phyloP scores from a whole-genome alignment of 2,797 vertebrate species.

The Heliangelus exortis region DNA sequence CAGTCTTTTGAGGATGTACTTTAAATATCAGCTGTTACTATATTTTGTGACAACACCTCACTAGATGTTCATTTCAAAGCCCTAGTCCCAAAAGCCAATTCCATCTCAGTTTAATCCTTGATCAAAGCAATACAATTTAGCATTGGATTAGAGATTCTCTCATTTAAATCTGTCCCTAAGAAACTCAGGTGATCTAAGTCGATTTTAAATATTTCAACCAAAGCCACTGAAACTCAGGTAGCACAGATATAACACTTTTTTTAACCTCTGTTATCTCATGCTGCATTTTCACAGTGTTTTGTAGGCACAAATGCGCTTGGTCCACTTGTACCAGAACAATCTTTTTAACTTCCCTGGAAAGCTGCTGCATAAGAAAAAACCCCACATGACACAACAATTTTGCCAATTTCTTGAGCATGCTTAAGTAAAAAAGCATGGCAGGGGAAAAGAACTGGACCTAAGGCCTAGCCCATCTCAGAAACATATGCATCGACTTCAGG shows the following conservation, averaged over 20 bases:
- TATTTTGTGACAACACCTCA: neutral
- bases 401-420: neutral
- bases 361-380: neutral
- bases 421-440: neutral
- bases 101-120: conserved; percentile 67
- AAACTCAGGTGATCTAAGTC: conserved; percentile 41
- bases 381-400: neutral
- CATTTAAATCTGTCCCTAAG: conserved; percentile 51
- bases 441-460: neutral
- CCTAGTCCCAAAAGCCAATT: conserved; percentile 26
- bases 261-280: neutral
- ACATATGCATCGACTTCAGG: fast-evolving
- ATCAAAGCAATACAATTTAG: conserved; percentile 68
- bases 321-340: neutral
- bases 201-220: neutral
- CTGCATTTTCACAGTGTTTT: neutral
- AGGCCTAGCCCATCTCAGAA: neutral
- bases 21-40: neutral
- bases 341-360: neutral
- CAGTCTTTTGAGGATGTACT: neutral
- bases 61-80: conserved; percentile 19
- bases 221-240: conserved; percentile 3
- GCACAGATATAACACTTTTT: neutral
- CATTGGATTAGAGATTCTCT: conserved; percentile 49
- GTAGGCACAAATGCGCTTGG: neutral